phyloP scores from a whole-genome alignment of 2,888 invertebrate genomes.

The Leptarthrus brevirostris region DNA sequence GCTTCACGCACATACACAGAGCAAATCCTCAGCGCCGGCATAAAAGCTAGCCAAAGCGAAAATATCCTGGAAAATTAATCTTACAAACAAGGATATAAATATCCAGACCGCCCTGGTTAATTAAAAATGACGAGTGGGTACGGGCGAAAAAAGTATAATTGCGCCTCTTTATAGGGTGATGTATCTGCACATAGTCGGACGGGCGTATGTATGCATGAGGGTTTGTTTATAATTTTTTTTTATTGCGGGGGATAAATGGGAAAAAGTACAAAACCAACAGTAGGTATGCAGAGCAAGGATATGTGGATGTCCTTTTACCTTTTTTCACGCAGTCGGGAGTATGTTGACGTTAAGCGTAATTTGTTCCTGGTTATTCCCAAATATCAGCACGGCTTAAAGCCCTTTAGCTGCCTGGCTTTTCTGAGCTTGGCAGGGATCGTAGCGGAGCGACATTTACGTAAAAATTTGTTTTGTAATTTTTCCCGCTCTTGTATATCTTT shows the following conservation, averaged over 20 bases:
- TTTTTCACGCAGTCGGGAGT: slow-evolving; percentile 21
- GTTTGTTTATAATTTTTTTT: slow-evolving; percentile 42
- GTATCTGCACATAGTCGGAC: background rate
- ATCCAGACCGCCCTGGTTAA: slow-evolving; percentile 49
- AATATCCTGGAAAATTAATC: slow-evolving; percentile 52
- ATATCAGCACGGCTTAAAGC: slow-evolving; percentile 43
- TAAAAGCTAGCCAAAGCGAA: slow-evolving; percentile 18
- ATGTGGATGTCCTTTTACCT: slow-evolving; percentile 16
- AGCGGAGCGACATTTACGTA: slow-evolving; percentile 37
- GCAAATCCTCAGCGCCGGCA: background rate
- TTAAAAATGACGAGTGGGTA: slow-evolving; percentile 51
- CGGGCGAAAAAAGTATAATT: slow-evolving; percentile 42
- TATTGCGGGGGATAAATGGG: slow-evolving; percentile 1
- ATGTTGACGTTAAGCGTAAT: slow-evolving; percentile 45
- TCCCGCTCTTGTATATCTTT: slow-evolving; percentile 12
- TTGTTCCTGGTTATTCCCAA: slow-evolving; percentile 46
- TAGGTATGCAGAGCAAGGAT: background rate
- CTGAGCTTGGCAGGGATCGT: slow-evolving; percentile 43
- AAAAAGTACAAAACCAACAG: slow-evolving; percentile 21
- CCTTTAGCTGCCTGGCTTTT: slow-evolving; percentile 25
- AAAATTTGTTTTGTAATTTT: slow-evolving; percentile 46
- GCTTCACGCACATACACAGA: slow-evolving; percentile 22
- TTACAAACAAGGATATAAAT: slow-evolving; percentile 52
- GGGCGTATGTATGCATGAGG: slow-evolving; percentile 9
- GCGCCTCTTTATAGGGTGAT: slow-evolving; percentile 40